Conservation (phyloP, 1,140 invertebrate genomes). For the Ceratina japonica region DNA sequence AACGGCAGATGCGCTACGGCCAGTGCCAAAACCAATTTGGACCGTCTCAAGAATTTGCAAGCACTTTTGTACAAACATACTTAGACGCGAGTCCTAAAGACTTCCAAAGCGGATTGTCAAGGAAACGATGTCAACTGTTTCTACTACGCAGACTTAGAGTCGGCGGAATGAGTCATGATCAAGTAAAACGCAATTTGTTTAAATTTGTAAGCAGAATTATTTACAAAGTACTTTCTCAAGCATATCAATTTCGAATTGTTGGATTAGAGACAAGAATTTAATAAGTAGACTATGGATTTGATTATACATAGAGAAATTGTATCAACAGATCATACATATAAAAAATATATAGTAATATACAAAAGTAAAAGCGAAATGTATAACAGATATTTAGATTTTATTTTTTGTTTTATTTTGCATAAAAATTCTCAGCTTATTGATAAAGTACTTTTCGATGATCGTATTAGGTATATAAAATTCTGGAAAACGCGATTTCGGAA, state of each 20-base stretch:
- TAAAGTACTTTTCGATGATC: not conserved
- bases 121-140: conserved; percentile 9
- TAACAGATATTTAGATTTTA: no score
- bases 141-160: not conserved
- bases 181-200: not conserved
- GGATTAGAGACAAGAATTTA: no score
- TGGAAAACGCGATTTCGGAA: conserved; percentile 2
- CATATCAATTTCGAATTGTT: no score
- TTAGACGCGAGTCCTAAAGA: not conserved
- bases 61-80: conserved; percentile 39
- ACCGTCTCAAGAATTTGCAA: conserved; percentile 67
- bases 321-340: no score
- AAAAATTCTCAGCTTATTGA: no score
- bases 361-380: no score
- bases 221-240: no score
- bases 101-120: conserved; percentile 12
- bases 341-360: no score
- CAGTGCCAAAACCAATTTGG: conserved; percentile 75
- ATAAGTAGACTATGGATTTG: no score
- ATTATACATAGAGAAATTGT: no score
- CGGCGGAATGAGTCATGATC: conserved; percentile 33
- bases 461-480: not conserved
- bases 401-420: no score
- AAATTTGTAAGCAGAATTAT: not conserved
- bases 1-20: conserved; percentile 51